phyloP scores from a whole-genome alignment of 2,888 invertebrate genomes.

The Serripes groenlandicus region DNA sequence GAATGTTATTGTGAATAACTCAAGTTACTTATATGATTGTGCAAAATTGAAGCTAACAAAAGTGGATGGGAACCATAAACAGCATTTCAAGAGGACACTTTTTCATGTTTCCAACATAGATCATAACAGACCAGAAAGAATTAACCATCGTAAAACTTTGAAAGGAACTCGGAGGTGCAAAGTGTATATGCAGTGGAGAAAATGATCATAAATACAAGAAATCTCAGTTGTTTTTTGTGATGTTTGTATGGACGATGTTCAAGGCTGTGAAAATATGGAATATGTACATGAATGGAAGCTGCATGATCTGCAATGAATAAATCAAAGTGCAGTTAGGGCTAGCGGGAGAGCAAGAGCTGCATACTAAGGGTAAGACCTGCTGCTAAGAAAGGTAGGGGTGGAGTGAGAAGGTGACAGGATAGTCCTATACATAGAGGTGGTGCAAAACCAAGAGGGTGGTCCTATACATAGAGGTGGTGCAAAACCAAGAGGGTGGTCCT shows the following conservation, averaged over 20 bases:
- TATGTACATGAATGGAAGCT: conserved; percentile 39
- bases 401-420: not conserved
- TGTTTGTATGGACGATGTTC: conserved; percentile 11
- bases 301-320: not conserved
- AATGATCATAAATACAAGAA: conserved; percentile 27
- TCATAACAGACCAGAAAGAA: conserved; percentile 28
- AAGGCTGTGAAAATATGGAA: conserved; percentile 24
- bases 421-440: too few relatives aligned
- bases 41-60: conserved; percentile 32
- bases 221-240: conserved; percentile 43
- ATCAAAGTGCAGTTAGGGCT: not conserved
- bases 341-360: not conserved
- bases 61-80: conserved; percentile 23
- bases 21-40: conserved; percentile 33
- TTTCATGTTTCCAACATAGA: conserved; percentile 20
- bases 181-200: conserved; percentile 7
- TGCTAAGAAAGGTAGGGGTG: too few relatives aligned
- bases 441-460: too few relatives aligned
- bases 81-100: conserved; percentile 43
- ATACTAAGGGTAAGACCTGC: too few relatives aligned
- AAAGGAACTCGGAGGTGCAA: conserved; percentile 40
- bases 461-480: too few relatives aligned
- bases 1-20: conserved; percentile 31
- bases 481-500: too few relatives aligned
- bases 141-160: conserved; percentile 23